phyloP scores from a whole-genome alignment of 2,797 vertebrate genomes.

The Rhynchonycteris naso region DNA sequence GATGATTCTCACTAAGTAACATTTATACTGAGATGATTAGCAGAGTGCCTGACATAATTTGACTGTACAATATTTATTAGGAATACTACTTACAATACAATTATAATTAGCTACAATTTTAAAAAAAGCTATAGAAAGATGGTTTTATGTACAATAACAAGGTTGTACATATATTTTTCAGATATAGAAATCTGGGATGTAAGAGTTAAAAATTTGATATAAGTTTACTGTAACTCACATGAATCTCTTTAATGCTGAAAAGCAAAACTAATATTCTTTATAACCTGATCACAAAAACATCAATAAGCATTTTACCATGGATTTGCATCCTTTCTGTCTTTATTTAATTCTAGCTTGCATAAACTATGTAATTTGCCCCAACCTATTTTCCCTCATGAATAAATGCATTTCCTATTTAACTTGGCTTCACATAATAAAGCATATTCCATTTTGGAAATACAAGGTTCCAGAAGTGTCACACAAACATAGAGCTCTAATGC shows the following conservation, averaged over 20 bases:
- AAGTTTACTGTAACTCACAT: background rate
- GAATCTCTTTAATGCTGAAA: constrained; percentile 46
- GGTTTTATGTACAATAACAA: background rate
- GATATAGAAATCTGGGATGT: background rate
- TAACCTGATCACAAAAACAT: constrained; percentile 44
- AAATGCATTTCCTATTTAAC: constrained; percentile 62
- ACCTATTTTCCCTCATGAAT: constrained; percentile 60
- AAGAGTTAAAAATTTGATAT: background rate
- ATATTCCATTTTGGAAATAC: constrained; percentile 61
- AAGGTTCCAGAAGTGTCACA: constrained; percentile 72
- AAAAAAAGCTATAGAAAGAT: background rate
- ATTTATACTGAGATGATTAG: background rate
- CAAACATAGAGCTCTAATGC: constrained; percentile 68
- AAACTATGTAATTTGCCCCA: background rate
- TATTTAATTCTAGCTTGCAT: constrained; percentile 56
- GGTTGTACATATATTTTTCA: background rate
- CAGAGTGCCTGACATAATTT: background rate
- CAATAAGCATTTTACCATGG: background rate
- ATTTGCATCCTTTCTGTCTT: constrained; percentile 60
- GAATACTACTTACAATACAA: background rate
- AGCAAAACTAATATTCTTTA: constrained; percentile 14
- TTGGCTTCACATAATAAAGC: constrained; percentile 59
- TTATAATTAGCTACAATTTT: background rate
- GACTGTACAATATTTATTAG: background rate
- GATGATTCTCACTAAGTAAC: background rate